Percentiles rank a stretch among this genome's conserved stretches.
Evolutionary conservation across 1,140 invertebrate species (phyloP).

Genomic region (Ganaspis sp.): DNA sequence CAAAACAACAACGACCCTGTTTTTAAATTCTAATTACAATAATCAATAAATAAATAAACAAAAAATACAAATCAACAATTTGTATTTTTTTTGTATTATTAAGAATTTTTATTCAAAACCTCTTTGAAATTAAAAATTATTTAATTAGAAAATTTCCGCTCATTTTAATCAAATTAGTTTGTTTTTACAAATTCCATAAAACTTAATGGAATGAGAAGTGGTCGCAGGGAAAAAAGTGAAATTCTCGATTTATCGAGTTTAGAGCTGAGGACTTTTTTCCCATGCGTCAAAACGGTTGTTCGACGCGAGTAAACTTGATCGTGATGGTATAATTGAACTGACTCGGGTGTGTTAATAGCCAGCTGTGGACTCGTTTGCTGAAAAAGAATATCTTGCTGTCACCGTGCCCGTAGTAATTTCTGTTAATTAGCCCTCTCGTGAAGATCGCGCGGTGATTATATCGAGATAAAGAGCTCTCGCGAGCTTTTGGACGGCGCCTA

Average conservation of each 20-base stretch:
- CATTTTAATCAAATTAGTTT: too few relatives aligned
- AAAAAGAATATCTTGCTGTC: slow-evolving; percentile 22
- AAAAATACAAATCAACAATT: too few relatives aligned
- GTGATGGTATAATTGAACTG: slow-evolving; percentile 12
- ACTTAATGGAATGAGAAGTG: neutral
- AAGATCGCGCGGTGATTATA: slow-evolving; percentile 28
- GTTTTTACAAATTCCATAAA: neutral
- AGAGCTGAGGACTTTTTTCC: neutral
- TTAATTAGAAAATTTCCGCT: too few relatives aligned
- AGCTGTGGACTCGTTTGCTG: neutral
- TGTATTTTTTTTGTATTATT: too few relatives aligned
- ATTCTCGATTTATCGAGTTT: neutral
- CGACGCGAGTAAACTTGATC: neutral
- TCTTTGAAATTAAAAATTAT: too few relatives aligned
- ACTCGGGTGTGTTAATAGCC: neutral
- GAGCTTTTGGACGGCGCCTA: slow-evolving; percentile 10
- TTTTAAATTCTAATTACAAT: too few relatives aligned
- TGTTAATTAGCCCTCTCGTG: slow-evolving; percentile 22
- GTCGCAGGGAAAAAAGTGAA: neutral
- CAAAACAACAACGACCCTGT: too few relatives aligned
- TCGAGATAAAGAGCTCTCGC: slow-evolving; percentile 26
- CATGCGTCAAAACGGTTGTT: neutral
- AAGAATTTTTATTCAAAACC: too few relatives aligned
- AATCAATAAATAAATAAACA: too few relatives aligned
- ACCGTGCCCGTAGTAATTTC: slow-evolving; percentile 21